A percentile compares a stretch with the other conserved stretches of the same genome.
Conservation (phyloP, 1,140 invertebrate species). For the Zaprionus camerounensis region DNA sequence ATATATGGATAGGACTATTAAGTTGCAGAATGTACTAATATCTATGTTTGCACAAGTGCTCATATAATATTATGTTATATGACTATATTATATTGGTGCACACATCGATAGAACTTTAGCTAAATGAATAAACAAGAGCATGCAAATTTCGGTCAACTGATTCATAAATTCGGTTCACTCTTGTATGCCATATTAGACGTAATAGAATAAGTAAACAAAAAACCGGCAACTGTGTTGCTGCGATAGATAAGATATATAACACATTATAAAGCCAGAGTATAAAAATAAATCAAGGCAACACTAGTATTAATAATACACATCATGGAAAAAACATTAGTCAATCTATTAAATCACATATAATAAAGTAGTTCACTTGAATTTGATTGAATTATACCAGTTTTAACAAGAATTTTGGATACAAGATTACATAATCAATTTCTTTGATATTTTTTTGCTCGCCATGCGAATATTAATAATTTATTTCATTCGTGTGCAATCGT, state of each 20-base stretch:
- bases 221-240: conserved; percentile 1
- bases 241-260: conserved; percentile 6
- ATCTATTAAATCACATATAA: not conserved
- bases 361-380: not conserved
- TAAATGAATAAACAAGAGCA: not conserved
- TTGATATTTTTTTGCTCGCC: not conserved
- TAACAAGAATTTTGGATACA: not conserved
- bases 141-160: not conserved
- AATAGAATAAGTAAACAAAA: conserved; percentile 8
- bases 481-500: conserved; percentile 5
- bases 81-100: too few relatives aligned
- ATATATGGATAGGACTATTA: not conserved
- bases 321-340: not conserved
- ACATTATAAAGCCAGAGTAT: not conserved
- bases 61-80: too few relatives aligned
- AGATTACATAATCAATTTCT: not conserved
- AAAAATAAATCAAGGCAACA: conserved; percentile 5
- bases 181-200: conserved; percentile 1
- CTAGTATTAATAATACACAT: not conserved
- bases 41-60: not conserved
- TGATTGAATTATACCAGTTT: not conserved
- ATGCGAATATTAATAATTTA: not conserved
- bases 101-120: too few relatives aligned
- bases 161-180: not conserved
- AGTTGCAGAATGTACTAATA: too few relatives aligned